Evolutionary conservation across 2,113 vertebrate species (phyloP).

Genomic region (Pomatorhinus ruficollis): DNA sequence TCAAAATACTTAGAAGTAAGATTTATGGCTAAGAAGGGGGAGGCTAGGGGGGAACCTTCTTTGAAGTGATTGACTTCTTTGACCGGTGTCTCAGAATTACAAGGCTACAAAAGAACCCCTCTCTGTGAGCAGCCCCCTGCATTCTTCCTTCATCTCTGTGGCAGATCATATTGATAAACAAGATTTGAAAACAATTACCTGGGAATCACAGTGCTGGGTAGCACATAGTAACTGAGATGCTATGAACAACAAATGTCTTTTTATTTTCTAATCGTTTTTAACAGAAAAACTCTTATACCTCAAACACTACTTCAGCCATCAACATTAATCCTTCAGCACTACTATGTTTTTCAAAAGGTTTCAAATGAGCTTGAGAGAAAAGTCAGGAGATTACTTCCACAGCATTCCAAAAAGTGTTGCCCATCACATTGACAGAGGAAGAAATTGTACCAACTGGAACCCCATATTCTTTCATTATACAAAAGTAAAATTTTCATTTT

Average conservation of each 20-base stretch:
- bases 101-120: constrained; percentile 38
- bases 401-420: not conserved
- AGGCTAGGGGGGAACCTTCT: not conserved
- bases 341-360: not conserved
- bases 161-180: not conserved
- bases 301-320: not conserved
- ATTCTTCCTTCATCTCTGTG: constrained; percentile 20
- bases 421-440: not conserved
- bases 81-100: constrained; percentile 26
- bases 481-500: not conserved
- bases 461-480: not conserved
- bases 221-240: not conserved
- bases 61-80: constrained; percentile 65
- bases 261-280: not conserved
- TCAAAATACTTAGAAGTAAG: constrained; percentile 61
- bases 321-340: not conserved
- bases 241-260: not conserved
- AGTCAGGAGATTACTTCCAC: not conserved
- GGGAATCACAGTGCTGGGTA: not conserved
- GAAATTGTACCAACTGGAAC: not conserved
- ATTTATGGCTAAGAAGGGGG: constrained; percentile 36
- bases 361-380: not conserved
- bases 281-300: not conserved
- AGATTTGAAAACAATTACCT: constrained; percentile 10
- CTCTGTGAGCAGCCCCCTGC: constrained; percentile 20